These are phyloP conservation scores for Elgonia sp. DNA, from an alignment of 2,888 invertebrate genomes.

Conservation along the genomic window DNA sequence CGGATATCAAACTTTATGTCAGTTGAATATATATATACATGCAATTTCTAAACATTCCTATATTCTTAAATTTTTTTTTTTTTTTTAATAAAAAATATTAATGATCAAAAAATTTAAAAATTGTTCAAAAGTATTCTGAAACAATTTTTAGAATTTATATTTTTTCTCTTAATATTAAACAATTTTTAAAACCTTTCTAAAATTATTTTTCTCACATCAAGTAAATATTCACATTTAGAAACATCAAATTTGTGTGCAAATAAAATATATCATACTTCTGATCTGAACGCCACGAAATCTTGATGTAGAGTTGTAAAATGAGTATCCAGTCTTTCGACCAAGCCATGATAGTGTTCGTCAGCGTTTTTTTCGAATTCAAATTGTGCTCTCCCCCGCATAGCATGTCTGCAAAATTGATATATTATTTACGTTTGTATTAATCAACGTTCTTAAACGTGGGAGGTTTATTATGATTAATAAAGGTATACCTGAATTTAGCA, in stretches of 20 bases:
- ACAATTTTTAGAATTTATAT: no score
- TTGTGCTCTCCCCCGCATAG: constrained; percentile 80
- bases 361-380: constrained; percentile 64
- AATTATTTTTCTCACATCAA: no score
- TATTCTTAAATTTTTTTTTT: no score
- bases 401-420: constrained; percentile 48
- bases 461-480: not conserved
- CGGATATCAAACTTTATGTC: not conserved
- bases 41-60: no score
- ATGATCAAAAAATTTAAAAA: no score
- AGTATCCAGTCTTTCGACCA: constrained; percentile 92
- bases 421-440: constrained; percentile 25
- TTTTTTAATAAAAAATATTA: no score
- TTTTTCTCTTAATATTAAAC: no score
- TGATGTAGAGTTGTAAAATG: constrained; percentile 94
- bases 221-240: no score
- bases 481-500: constrained; percentile 89
- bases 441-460: not conserved
- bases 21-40: not conserved
- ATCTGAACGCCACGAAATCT: constrained; percentile 94
- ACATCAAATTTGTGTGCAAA: no score
- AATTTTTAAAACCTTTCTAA: no score
- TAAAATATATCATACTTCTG: constrained; percentile 88
- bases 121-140: no score
- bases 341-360: constrained; percentile 85